Conservation (phyloP, 2,888 invertebrate genomes). For the Notodonta dromedarius region DNA sequence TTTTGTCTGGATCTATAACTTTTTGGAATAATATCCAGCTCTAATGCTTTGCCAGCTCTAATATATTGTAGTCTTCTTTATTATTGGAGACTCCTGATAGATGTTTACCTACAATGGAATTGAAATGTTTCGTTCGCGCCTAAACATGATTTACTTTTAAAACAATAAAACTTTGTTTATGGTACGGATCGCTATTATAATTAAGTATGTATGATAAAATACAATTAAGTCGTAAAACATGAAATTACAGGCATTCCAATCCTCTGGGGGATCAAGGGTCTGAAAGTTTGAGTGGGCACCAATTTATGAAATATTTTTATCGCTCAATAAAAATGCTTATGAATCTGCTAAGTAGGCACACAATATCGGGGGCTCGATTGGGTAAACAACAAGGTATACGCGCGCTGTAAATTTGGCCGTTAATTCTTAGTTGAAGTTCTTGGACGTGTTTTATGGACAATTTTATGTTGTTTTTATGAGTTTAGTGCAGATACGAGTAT, state of each 20-base stretch:
- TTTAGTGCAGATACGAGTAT: constrained; percentile 18
- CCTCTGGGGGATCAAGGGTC: constrained; percentile 4
- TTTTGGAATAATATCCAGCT: background rate
- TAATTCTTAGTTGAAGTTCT: constrained; percentile 12
- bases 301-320: constrained; percentile 24
- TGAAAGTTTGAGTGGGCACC: constrained; percentile 21
- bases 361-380: background rate
- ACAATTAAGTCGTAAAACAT: constrained; percentile 13
- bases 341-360: background rate
- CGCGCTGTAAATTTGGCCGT: constrained; percentile 11
- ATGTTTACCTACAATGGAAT: constrained; percentile 1
- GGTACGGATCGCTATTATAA: background rate
- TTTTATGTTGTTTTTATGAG: constrained; percentile 35
- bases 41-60: background rate
- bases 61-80: constrained; percentile 9
- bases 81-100: constrained; percentile 13
- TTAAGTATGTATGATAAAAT: background rate
- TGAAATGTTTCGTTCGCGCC: background rate
- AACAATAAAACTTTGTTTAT: background rate
- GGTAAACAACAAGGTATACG: constrained; percentile 8
- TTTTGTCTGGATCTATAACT: background rate
- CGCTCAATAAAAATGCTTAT: background rate
- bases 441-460: constrained; percentile 15
- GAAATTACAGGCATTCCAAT: constrained; percentile 16
- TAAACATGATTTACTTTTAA: background rate